A percentile compares a stretch with the other conserved stretches of the same genome.
phyloP scores from a whole-genome alignment of 2,797 vertebrate genomes.

The Sarcophilus harrisii region DNA sequence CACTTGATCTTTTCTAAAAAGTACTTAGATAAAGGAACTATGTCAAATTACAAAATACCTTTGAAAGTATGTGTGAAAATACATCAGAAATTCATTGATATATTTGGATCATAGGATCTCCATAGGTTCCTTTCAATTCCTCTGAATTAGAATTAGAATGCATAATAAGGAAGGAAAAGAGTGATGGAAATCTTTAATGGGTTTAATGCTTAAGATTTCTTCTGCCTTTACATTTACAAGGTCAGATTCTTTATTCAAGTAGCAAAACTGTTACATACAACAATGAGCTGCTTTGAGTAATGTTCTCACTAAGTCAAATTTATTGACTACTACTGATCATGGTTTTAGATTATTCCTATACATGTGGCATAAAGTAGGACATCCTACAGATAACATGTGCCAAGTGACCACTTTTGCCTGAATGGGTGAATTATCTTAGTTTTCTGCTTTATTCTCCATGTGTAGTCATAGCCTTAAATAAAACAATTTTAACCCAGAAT shows the following conservation, averaged over 20 bases:
- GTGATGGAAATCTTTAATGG: neutral
- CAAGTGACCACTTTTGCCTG: neutral
- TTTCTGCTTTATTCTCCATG: neutral
- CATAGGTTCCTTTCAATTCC: conserved; percentile 34
- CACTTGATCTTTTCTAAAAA: neutral
- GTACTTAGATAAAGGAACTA: neutral
- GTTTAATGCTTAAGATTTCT: neutral
- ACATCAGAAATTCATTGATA: neutral
- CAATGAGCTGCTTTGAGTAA: neutral
- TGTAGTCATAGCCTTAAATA: neutral
- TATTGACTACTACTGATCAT: neutral
- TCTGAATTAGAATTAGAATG: conserved; percentile 36
- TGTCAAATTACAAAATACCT: neutral
- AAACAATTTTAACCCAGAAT: neutral
- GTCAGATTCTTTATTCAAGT: neutral
- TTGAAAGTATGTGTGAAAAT: neutral
- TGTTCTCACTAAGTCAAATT: neutral
- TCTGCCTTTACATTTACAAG: neutral
- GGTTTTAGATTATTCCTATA: neutral
- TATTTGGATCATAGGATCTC: conserved; percentile 41
- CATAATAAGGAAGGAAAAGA: conserved; percentile 46
- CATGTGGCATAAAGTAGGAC: neutral
- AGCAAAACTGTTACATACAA: neutral
- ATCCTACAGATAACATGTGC: neutral
- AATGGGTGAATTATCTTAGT: neutral